These are phyloP conservation scores for Diplodus puntazzo DNA, from an alignment of 2,797 vertebrate genomes.

Conservation along the genomic window DNA sequence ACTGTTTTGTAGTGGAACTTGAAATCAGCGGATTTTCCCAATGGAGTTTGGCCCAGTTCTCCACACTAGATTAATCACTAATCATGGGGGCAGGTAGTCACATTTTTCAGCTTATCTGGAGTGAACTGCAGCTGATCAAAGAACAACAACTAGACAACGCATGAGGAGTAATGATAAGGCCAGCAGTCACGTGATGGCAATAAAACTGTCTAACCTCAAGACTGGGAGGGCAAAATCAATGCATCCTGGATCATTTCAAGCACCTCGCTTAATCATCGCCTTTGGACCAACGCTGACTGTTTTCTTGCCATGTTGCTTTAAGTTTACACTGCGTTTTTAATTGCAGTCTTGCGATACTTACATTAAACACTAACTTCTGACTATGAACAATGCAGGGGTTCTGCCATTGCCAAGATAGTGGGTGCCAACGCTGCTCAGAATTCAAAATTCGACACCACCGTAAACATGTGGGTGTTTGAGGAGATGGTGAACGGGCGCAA, in stretches of 20 bases:
- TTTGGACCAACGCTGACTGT: neutral
- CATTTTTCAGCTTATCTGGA: neutral
- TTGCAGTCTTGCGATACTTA: neutral
- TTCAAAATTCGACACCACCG: conserved; percentile 87
- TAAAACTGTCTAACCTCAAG: neutral
- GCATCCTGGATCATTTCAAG: neutral
- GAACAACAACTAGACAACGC: neutral
- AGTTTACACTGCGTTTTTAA: neutral
- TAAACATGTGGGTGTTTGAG: conserved; percentile 98
- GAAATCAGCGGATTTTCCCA: neutral
- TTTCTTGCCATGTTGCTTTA: neutral
- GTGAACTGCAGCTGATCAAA: neutral
- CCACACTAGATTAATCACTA: neutral
- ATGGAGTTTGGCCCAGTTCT: neutral
- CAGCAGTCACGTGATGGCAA: neutral
- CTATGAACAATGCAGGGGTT: conserved; percentile 88
- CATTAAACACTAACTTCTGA: conserved; percentile 21
- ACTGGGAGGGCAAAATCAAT: neutral
- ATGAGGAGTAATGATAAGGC: neutral
- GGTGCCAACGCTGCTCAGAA: conserved; percentile 89
- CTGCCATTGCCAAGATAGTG: conserved; percentile 95
- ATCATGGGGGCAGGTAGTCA: neutral
- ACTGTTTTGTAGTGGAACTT: neutral
- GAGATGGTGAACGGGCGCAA: conserved; percentile 91
- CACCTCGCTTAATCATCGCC: neutral